These are phyloP conservation scores for Peromyscus eremicus DNA, from an alignment of 2,797 vertebrate species.

Conservation along the genomic window DNA sequence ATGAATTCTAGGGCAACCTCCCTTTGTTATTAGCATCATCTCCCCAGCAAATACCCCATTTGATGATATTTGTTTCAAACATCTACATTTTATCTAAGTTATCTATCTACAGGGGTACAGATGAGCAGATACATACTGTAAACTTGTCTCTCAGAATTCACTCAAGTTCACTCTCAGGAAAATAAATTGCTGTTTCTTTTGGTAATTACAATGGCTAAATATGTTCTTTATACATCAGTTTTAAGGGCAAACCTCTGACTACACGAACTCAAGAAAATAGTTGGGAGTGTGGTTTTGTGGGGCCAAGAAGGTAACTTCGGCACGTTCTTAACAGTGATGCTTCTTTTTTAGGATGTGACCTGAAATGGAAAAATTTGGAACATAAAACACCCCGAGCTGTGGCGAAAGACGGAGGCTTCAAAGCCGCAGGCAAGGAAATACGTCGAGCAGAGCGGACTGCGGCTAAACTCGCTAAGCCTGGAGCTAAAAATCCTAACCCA, in stretches of 20 bases:
- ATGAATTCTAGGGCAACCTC: not conserved
- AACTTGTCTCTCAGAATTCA: slow-evolving; percentile 46
- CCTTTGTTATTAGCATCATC: not conserved
- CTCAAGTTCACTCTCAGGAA: slow-evolving; percentile 1
- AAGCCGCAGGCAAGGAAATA: slow-evolving; percentile 91
- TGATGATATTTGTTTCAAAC: slow-evolving; percentile 22
- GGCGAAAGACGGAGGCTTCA: slow-evolving; percentile 92
- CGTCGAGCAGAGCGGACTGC: slow-evolving; percentile 89
- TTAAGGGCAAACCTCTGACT: slow-evolving; percentile 9
- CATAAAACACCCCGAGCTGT: slow-evolving; percentile 89
- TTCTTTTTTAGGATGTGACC: slow-evolving; percentile 92
- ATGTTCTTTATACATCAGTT: not conserved
- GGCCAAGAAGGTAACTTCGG: not conserved
- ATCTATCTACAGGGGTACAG: not conserved
- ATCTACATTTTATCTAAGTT: not conserved
- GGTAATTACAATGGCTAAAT: slow-evolving; percentile 18
- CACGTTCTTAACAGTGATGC: slow-evolving; percentile 9
- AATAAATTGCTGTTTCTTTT: not conserved
- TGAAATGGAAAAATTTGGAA: slow-evolving; percentile 92
- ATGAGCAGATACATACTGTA: not conserved
- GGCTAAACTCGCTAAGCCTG: slow-evolving; percentile 85
- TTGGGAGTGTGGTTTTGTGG: not conserved
- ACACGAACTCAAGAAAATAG: not conserved
- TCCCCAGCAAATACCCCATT: not conserved
- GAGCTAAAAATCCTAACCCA: slow-evolving; percentile 86